These are phyloP conservation scores for Microtus pennsylvanicus DNA, from an alignment of 2,113 vertebrate species.

Conservation along the genomic window DNA sequence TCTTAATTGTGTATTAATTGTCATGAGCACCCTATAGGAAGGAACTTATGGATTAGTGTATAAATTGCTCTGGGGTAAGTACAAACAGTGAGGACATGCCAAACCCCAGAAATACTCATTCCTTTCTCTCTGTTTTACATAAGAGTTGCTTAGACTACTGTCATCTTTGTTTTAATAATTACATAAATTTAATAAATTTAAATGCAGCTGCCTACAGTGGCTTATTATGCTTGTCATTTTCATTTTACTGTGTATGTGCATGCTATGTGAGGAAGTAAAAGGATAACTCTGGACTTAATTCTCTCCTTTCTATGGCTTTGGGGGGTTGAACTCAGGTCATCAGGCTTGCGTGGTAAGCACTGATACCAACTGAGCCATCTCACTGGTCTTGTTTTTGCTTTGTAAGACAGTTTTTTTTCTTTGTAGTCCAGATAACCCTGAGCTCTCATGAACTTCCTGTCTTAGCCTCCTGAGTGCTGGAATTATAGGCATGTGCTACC, in stretches of 20 bases:
- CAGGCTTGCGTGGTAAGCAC: background rate
- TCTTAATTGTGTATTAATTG: background rate
- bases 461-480: background rate
- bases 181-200: background rate
- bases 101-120: background rate
- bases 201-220: background rate
- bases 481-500: background rate
- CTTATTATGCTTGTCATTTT: background rate
- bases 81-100: background rate
- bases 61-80: background rate
- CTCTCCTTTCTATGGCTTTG: background rate
- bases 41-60: background rate
- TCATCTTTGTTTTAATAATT: constrained; percentile 41
- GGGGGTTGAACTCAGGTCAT: background rate
- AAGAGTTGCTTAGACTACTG: background rate
- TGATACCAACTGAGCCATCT: background rate
- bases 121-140: constrained; percentile 28
- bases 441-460: background rate
- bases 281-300: background rate
- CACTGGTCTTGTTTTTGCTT: background rate
- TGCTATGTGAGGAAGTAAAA: background rate
- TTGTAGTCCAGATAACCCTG: background rate
- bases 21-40: background rate
- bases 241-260: background rate
- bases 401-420: background rate